A percentile compares a stretch with the other conserved stretches of the same genome.
These are phyloP conservation scores for Podarcis raffonei DNA, from an alignment of 2,113 vertebrate genomes.

Conservation along the genomic window DNA sequence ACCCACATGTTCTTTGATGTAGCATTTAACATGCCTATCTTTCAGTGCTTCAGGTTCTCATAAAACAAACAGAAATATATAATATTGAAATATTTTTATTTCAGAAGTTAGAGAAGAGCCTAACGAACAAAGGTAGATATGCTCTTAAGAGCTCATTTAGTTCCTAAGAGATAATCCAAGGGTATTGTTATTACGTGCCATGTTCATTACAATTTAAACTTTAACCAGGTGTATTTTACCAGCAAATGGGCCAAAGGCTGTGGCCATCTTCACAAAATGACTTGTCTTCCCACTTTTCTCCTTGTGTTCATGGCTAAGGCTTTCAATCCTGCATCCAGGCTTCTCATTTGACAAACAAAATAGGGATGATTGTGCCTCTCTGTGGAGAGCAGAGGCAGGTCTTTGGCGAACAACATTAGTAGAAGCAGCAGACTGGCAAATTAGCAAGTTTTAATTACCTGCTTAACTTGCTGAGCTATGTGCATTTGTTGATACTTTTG, in stretches of 20 bases:
- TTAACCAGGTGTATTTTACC: neutral
- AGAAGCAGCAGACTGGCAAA: neutral
- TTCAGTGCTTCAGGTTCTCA: neutral
- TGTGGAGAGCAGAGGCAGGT: neutral
- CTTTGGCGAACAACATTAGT: neutral
- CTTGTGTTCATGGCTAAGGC: neutral
- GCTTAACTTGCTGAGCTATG: neutral
- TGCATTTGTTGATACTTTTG: neutral
- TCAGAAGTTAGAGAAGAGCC: fast-evolving
- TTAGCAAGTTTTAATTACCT: neutral
- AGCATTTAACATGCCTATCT: neutral
- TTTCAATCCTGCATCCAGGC: neutral
- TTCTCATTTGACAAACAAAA: neutral
- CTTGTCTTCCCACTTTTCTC: neutral
- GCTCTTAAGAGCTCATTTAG: neutral
- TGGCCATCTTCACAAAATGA: neutral
- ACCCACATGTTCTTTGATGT: neutral
- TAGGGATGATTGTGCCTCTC: neutral
- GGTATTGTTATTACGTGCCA: neutral
- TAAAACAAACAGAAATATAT: neutral
- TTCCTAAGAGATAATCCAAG: neutral
- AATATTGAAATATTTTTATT: fast-evolving
- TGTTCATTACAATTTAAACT: neutral
- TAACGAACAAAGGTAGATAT: neutral
- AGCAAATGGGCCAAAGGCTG: neutral